phyloP scores from a whole-genome alignment of 2,113 vertebrate genomes.

The Dipodomys spectabilis region DNA sequence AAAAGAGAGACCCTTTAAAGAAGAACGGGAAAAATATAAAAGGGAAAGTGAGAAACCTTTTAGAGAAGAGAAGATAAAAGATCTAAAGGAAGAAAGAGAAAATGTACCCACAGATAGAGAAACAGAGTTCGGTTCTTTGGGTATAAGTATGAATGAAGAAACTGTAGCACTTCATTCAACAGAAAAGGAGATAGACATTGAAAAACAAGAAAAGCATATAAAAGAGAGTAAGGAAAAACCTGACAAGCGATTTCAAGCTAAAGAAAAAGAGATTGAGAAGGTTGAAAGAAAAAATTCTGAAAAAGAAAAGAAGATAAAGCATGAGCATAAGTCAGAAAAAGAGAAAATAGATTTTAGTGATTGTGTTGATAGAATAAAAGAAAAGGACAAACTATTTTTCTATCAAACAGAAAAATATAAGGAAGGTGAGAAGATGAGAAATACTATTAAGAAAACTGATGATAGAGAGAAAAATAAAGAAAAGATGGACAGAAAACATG shows the following conservation, averaged over 20 bases:
- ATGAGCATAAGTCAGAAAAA: constrained; percentile 89
- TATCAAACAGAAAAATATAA: constrained; percentile 92
- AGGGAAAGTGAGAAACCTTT: constrained; percentile 91
- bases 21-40: constrained; percentile 93
- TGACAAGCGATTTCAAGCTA: constrained; percentile 91
- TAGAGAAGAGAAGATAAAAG: constrained; percentile 92
- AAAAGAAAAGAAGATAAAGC: constrained; percentile 94
- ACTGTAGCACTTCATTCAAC: constrained; percentile 50
- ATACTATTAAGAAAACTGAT: constrained; percentile 90
- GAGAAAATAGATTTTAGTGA: constrained; percentile 93
- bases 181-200: constrained; percentile 90
- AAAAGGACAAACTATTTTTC: constrained; percentile 88
- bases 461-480: constrained; percentile 95
- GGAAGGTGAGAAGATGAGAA: constrained; percentile 94
- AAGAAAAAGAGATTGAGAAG: constrained; percentile 94
- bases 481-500: constrained; percentile 92
- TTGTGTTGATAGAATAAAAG: constrained; percentile 89
- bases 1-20: constrained; percentile 92
- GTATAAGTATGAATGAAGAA: constrained; percentile 81
- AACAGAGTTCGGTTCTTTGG: constrained; percentile 84
- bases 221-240: constrained; percentile 91
- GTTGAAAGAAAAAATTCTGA: constrained; percentile 92
- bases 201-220: constrained; percentile 89
- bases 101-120: constrained; percentile 86
- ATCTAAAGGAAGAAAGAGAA: constrained; percentile 91